Conservation (phyloP, 2,797 vertebrate genomes). For the Heliangelus exortis region DNA sequence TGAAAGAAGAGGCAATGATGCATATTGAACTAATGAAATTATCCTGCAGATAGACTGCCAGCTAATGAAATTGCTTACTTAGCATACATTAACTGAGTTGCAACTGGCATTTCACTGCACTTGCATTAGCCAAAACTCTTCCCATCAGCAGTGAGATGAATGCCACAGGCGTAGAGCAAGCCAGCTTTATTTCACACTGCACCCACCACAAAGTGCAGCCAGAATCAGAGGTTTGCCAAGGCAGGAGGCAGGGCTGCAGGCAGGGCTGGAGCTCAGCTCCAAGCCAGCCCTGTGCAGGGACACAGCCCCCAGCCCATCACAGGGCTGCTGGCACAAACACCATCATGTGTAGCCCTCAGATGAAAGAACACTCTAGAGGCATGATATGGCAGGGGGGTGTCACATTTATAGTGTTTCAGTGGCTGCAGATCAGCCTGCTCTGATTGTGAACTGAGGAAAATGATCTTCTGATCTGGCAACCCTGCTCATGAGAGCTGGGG, state of each 20-base stretch:
- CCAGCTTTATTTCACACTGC: neutral
- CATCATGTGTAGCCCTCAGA: neutral
- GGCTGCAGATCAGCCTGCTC: neutral
- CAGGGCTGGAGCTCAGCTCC: neutral
- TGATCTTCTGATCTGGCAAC: neutral
- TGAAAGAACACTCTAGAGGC: neutral
- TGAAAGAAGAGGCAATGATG: slow-evolving; percentile 3
- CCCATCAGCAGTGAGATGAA: neutral
- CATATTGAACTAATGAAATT: slow-evolving; percentile 24
- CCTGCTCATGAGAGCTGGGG: neutral
- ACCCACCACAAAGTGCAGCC: neutral
- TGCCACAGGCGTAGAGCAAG: neutral
- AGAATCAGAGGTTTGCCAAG: neutral
- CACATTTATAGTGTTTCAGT: neutral
- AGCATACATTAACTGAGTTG: slow-evolving; percentile 21
- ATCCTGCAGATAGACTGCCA: slow-evolving; percentile 1
- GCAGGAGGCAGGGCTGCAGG: rapidly evolving
- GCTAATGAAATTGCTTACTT: slow-evolving; percentile 53
- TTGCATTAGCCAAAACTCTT: neutral
- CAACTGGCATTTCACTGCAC: neutral
- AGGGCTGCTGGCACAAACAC: neutral
- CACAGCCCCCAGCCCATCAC: neutral
- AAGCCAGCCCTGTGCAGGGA: neutral
- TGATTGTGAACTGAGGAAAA: neutral
- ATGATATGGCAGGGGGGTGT: no score